Evolutionary conservation across 2,888 invertebrate species (phyloP).

Genomic region (Hermaeophaga mercurialis): DNA sequence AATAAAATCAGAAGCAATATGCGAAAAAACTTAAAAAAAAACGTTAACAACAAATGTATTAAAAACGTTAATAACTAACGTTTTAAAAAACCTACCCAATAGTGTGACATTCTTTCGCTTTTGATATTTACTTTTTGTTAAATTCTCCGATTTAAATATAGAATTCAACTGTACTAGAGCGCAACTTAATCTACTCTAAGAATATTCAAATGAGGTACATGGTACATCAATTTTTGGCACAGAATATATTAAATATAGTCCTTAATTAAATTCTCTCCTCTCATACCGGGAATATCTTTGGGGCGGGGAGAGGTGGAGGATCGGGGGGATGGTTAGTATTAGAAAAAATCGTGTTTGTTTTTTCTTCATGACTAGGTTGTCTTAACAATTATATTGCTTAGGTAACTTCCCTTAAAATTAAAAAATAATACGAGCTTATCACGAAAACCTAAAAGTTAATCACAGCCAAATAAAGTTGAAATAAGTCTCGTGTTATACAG

Average conservation of each 20-base stretch:
- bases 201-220: slow-evolving; percentile 36
- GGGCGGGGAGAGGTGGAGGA: neutral
- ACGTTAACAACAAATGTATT: too few species aligned
- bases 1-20: too few species aligned
- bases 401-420: slow-evolving; percentile 43
- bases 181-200: slow-evolving; percentile 43
- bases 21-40: too few species aligned
- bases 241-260: slow-evolving; percentile 53
- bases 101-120: too few species aligned
- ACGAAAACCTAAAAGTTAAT: slow-evolving; percentile 48
- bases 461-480: slow-evolving; percentile 49
- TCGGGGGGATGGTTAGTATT: neutral
- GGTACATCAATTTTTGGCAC: slow-evolving; percentile 85
- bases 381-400: slow-evolving; percentile 51
- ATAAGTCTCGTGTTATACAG: slow-evolving; percentile 43
- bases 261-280: slow-evolving; percentile 25
- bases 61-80: too few species aligned
- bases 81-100: too few species aligned
- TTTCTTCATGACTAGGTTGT: slow-evolving; percentile 53
- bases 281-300: slow-evolving; percentile 18
- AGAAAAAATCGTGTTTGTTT: neutral
- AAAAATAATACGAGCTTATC: slow-evolving; percentile 41
- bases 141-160: too few species aligned
- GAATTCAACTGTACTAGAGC: slow-evolving; percentile 32
- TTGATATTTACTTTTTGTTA: too few species aligned